Evolutionary conservation across 2,888 invertebrate species (phyloP).

Genomic region (Drosophila mimica): DNA sequence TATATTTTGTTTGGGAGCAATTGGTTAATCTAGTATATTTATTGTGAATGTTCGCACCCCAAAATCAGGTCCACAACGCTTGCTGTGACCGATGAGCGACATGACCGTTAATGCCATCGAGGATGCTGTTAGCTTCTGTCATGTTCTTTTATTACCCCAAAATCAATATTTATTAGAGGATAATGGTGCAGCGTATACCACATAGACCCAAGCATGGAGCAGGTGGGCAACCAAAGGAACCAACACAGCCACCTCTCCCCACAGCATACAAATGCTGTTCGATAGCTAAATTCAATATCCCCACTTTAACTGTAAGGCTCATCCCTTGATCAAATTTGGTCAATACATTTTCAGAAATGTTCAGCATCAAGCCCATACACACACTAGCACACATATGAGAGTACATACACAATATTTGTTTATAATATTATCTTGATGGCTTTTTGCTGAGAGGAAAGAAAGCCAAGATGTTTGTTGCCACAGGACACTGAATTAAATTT

Average conservation of each 20-base stretch:
- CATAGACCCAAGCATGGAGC: slow-evolving; percentile 12
- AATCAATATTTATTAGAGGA: slow-evolving; percentile 76
- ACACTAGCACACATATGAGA: slow-evolving; percentile 2
- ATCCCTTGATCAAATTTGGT: slow-evolving; percentile 68
- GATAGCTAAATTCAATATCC: slow-evolving; percentile 63
- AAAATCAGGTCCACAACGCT: not conserved
- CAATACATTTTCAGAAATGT: slow-evolving; percentile 59
- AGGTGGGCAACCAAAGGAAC: slow-evolving; percentile 31
- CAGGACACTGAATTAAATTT: slow-evolving; percentile 12
- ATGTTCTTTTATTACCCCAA: slow-evolving; percentile 67
- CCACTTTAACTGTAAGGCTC: slow-evolving; percentile 35
- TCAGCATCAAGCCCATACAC: slow-evolving; percentile 23
- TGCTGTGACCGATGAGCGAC: slow-evolving; percentile 49
- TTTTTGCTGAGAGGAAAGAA: slow-evolving; percentile 29
- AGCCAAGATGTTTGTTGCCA: slow-evolving; percentile 23
- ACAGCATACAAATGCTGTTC: slow-evolving; percentile 26
- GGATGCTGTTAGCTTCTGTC: slow-evolving; percentile 63
- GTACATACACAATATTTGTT: slow-evolving; percentile 15
- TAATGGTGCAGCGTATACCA: slow-evolving; percentile 49
- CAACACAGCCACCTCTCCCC: not conserved
- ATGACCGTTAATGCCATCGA: slow-evolving; percentile 51
- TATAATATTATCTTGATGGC: slow-evolving; percentile 35
- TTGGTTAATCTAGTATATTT: slow-evolving; percentile 62
- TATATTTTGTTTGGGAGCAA: slow-evolving; percentile 5
- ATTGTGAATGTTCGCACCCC: slow-evolving; percentile 5